Conservation (phyloP, 1,140 invertebrate species). For the Brachionus calyciflorus region DNA sequence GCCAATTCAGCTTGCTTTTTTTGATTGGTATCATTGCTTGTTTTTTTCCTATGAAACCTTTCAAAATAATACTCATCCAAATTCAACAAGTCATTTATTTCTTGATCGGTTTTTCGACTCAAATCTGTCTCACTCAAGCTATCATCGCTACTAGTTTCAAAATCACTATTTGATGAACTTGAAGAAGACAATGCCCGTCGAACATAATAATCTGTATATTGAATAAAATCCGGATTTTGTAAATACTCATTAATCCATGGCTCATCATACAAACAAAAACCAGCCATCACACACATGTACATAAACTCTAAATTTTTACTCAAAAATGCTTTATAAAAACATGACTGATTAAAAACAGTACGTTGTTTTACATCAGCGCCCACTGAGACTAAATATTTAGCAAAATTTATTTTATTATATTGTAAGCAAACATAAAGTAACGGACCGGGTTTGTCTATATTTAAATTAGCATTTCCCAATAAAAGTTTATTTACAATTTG, state of each 20-base stretch:
- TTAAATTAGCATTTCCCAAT: constrained; percentile 39
- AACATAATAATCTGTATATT: constrained; percentile 43
- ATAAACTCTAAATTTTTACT: constrained; percentile 46
- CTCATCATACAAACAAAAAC: constrained; percentile 19
- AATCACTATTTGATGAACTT: constrained; percentile 6
- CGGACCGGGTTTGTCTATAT: constrained; percentile 22
- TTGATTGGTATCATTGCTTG: not conserved
- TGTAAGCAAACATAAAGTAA: constrained; percentile 32
- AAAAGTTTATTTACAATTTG: constrained; percentile 42
- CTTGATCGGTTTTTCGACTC: constrained; percentile 12
- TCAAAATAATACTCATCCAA: constrained; percentile 44
- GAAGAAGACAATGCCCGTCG: not conserved
- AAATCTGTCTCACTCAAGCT: constrained; percentile 8
- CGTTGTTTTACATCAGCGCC: constrained; percentile 24
- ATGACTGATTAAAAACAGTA: constrained; percentile 44
- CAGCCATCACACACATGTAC: constrained; percentile 40
- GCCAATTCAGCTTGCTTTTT: constrained; percentile 32
- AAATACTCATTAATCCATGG: constrained; percentile 35
- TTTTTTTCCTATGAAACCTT: not conserved
- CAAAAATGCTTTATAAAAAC: constrained; percentile 46
- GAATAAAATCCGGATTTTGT: constrained; percentile 43
- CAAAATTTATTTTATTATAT: constrained; percentile 42
- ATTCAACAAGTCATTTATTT: constrained; percentile 38
- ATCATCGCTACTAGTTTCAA: not conserved
- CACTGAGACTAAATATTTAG: constrained; percentile 13